These are phyloP conservation scores for Lepeophtheirus nordmannii DNA, from an alignment of 2,888 invertebrate genomes.

Conservation along the genomic window DNA sequence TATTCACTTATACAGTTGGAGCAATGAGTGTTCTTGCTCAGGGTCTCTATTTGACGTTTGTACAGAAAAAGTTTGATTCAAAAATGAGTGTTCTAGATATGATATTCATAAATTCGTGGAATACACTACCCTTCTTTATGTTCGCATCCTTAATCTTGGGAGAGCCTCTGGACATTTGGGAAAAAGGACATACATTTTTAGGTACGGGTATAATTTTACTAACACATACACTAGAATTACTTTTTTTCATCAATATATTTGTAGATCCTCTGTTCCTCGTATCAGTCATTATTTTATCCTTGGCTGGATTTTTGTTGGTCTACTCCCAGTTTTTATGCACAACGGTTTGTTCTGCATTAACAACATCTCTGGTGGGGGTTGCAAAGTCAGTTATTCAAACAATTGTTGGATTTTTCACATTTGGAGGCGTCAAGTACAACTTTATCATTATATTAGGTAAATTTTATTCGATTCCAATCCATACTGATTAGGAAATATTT, in stretches of 20 bases:
- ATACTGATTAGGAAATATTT: too few relatives aligned
- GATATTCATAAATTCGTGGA: constrained; percentile 27
- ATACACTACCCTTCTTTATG: constrained; percentile 27
- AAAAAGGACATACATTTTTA: constrained; percentile 16
- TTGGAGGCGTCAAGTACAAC: constrained; percentile 35
- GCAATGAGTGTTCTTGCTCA: constrained; percentile 35
- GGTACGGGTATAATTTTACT: constrained; percentile 11
- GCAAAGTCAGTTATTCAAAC: constrained; percentile 37
- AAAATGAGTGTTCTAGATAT: constrained; percentile 27
- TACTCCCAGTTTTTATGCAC: constrained; percentile 38
- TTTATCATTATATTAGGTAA: constrained; percentile 32
- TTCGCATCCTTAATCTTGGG: constrained; percentile 26
- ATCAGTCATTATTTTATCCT: constrained; percentile 31
- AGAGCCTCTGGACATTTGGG: constrained; percentile 25
- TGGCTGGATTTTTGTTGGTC: constrained; percentile 34
- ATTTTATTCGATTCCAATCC: neutral
- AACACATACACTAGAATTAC: neutral
- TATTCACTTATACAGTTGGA: constrained; percentile 34
- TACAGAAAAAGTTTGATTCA: constrained; percentile 31
- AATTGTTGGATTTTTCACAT: constrained; percentile 35
- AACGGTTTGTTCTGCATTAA: constrained; percentile 36
- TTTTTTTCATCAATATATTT: constrained; percentile 26
- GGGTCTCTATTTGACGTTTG: constrained; percentile 35
- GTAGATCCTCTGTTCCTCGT: constrained; percentile 31
- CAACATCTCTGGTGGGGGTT: constrained; percentile 36